Evolutionary conservation across 2,888 invertebrate species (phyloP), one percentile per base, ranked within the genome.

Genomic region (Uropetala carovei): DNA sequence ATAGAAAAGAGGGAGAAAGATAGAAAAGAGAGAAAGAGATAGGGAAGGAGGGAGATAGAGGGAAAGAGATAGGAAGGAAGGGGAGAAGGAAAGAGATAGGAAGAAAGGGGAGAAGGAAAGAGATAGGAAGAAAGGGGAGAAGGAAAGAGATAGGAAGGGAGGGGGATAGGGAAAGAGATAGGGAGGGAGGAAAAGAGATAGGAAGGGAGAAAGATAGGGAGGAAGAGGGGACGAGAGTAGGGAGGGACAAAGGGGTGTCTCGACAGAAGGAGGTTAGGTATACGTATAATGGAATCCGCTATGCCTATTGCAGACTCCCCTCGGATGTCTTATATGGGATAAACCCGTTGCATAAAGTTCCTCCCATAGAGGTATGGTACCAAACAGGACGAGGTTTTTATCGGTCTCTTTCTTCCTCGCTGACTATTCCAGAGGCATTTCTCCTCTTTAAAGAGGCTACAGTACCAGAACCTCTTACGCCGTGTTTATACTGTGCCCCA

Each of bases 301-400:
- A 75, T 75, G 27, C 10, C 64, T 64, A 64, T 64, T 22, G n/a
- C 27, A 9, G 75, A 11, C 22, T 75, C 75, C 13, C 75, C 22
- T 75, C 22, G 22, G 5, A 27, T 27, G 7, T 75, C 75, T 75
- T 27, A 75, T 75, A 75, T 16, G 75, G 75, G 9, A 75, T 75
- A 75, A 75, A 75, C 75, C 75, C 75, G 75, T 75, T 75, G 75
- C 27, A 68, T n/a, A 22, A 68, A 68, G 68, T 22, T 11, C 75
- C 75, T 3, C 75, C 75, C 75, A 75, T 27, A 22, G 75, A 27
- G 75, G 75, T 27, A 27, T 75, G 75, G 75, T 14, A 13, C 22
- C 7, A 75, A 75, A 27, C 75, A 22, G 68, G 68, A 68, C 68
- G 75, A 27, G 13, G 0, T 22, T 27, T 75, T n/a, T 75, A 27